These are phyloP conservation scores for Arctopsyche grandis DNA, from an alignment of 1,140 invertebrate genomes.

Conservation along the genomic window DNA sequence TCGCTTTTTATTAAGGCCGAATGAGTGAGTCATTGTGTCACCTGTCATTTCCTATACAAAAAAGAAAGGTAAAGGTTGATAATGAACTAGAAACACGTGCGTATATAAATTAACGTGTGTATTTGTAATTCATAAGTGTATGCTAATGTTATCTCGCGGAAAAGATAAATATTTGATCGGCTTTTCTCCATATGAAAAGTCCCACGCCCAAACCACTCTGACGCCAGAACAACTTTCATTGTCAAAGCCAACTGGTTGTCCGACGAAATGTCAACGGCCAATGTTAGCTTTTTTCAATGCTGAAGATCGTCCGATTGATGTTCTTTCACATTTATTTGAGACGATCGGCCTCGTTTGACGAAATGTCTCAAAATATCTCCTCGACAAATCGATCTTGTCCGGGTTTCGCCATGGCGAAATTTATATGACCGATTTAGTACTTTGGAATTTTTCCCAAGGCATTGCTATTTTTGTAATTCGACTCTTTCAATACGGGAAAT, in stretches of 20 bases:
- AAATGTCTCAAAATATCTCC: background rate
- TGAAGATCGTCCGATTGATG: slow-evolving; percentile 10
- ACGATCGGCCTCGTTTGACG: background rate
- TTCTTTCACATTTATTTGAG: background rate
- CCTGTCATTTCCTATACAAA: background rate
- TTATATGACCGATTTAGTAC: background rate
- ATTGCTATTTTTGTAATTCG: background rate
- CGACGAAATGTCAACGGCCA: slow-evolving; percentile 39
- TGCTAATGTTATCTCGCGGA: slow-evolving; percentile 13
- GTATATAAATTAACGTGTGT: background rate
- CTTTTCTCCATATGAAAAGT: background rate
- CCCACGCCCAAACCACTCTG: slow-evolving; percentile 4
- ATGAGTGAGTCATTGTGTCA: background rate
- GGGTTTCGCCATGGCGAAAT: background rate
- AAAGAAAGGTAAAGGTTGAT: background rate
- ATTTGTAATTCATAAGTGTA: slow-evolving; percentile 9
- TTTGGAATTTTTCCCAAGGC: background rate
- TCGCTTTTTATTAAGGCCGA: background rate
- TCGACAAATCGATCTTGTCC: slow-evolving; percentile 9
- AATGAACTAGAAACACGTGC: background rate
- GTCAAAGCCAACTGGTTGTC: slow-evolving; percentile 42
- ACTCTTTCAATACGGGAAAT: background rate
- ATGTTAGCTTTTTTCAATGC: slow-evolving; percentile 22
- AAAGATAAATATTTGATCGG: slow-evolving; percentile 29
- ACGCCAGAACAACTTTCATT: slow-evolving; percentile 40